Percentiles rank a stretch among this genome's conserved stretches.
phyloP scores from a whole-genome alignment of 2,113 vertebrate genomes.

The Rhynchomys soricoides region DNA sequence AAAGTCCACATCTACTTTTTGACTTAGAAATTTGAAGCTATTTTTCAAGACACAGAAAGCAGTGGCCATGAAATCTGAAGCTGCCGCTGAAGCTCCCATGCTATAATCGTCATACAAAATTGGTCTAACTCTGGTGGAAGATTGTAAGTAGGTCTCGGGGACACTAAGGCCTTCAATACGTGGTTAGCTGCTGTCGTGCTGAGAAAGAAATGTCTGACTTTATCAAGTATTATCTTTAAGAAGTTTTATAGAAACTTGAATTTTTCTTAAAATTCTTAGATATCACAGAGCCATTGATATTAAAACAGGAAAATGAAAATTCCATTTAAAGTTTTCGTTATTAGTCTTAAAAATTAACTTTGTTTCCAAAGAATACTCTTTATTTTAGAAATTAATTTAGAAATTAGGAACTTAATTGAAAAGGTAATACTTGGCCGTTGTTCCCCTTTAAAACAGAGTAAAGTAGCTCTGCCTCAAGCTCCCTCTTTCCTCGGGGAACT shows the following conservation, averaged over 20 bases:
- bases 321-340: slow-evolving; percentile 20
- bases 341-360: slow-evolving; percentile 39
- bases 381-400: neutral
- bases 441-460: slow-evolving; percentile 12
- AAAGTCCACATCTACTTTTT: neutral
- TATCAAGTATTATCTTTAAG: slow-evolving; percentile 5
- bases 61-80: slow-evolving; percentile 7
- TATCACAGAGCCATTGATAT: slow-evolving; percentile 37
- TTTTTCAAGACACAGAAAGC: neutral
- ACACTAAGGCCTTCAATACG: neutral
- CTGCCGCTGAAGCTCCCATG: neutral
- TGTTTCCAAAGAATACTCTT: neutral
- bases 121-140: neutral
- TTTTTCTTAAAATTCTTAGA: slow-evolving; percentile 15
- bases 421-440: neutral
- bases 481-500: slow-evolving; percentile 16
- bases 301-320: slow-evolving; percentile 58
- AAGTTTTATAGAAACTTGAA: slow-evolving; percentile 23
- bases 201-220: neutral
- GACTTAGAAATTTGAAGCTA: slow-evolving; percentile 30
- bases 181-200: neutral
- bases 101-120: slow-evolving; percentile 16
- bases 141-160: neutral
- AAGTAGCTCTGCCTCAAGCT: neutral
- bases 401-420: neutral